phyloP scores from a whole-genome alignment of 2,888 invertebrate species.

The Cryptocephalus primarius region DNA sequence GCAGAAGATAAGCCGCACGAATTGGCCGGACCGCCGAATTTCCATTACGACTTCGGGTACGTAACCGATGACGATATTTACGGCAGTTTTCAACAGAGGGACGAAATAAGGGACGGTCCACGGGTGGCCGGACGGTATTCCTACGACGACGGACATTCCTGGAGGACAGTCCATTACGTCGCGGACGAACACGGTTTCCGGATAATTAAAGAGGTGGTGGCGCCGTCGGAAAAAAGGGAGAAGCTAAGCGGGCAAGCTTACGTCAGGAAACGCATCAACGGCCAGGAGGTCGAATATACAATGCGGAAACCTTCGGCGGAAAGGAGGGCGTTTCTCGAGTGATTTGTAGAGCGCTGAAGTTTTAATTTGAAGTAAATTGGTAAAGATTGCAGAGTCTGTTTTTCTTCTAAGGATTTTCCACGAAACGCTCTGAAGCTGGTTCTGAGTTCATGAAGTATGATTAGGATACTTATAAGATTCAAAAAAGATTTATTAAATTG shows the following conservation, averaged over 20 bases:
- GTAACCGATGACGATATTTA: conserved; percentile 34
- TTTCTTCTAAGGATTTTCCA: no score
- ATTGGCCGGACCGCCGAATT: conserved; percentile 14
- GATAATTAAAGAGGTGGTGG: conserved; percentile 31
- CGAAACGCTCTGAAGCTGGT: no score
- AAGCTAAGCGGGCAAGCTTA: not conserved
- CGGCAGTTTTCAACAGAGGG: conserved; percentile 31
- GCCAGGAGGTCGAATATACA: not conserved
- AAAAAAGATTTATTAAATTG: no score
- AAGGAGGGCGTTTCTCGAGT: no score
- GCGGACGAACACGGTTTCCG: conserved; percentile 50
- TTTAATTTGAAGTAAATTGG: no score
- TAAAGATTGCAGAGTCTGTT: no score
- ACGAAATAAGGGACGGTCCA: conserved; percentile 35
- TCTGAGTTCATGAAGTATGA: no score
- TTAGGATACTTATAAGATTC: no score
- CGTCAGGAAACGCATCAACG: not conserved
- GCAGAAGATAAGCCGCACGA: no score
- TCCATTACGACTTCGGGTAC: conserved; percentile 35
- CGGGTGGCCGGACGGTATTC: conserved; percentile 41
- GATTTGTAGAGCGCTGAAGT: no score
- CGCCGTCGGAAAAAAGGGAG: not conserved
- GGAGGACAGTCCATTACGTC: conserved; percentile 42
- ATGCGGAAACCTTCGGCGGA: no score
- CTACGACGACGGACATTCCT: conserved; percentile 46